phyloP scores from a whole-genome alignment of 2,797 vertebrate species.

The Hapalemur alaotrensis region DNA sequence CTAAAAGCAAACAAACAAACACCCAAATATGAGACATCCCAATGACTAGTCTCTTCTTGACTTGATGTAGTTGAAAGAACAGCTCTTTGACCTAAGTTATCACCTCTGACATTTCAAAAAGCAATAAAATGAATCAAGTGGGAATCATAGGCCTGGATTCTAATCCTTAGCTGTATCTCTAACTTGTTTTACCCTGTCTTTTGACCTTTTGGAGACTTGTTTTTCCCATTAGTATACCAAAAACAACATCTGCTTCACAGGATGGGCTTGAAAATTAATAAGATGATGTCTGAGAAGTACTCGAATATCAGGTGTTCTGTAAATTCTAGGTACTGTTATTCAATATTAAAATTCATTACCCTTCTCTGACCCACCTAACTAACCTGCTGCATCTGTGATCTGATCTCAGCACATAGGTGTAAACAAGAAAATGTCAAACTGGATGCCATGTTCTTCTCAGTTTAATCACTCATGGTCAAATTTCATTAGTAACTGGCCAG shows the following conservation, averaged over 20 bases:
- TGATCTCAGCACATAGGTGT: constrained; percentile 56
- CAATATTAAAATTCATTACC: constrained; percentile 71
- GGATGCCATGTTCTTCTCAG: constrained; percentile 23
- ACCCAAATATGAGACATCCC: neutral
- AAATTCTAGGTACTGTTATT: constrained; percentile 73
- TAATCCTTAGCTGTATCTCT: constrained; percentile 67
- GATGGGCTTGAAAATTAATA: constrained; percentile 76
- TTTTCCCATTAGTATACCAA: constrained; percentile 73
- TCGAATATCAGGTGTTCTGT: constrained; percentile 76
- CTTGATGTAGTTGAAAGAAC: constrained; percentile 38
- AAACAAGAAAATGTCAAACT: constrained; percentile 62
- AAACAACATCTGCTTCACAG: constrained; percentile 80
- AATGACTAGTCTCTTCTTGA: constrained; percentile 30
- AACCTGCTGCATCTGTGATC: constrained; percentile 53
- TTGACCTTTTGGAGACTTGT: constrained; percentile 74
- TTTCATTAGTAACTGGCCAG: constrained; percentile 37
- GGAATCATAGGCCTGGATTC: constrained; percentile 56
- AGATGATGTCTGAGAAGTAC: constrained; percentile 72
- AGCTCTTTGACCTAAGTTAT: constrained; percentile 54
- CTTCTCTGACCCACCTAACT: constrained; percentile 59
- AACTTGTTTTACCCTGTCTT: constrained; percentile 69
- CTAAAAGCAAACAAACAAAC: constrained; percentile 1
- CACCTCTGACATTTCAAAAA: constrained; percentile 68
- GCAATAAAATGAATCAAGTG: constrained; percentile 63
- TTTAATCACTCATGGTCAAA: constrained; percentile 44